Conservation (phyloP, 2,113 vertebrate species). For the Aix galericulata region DNA sequence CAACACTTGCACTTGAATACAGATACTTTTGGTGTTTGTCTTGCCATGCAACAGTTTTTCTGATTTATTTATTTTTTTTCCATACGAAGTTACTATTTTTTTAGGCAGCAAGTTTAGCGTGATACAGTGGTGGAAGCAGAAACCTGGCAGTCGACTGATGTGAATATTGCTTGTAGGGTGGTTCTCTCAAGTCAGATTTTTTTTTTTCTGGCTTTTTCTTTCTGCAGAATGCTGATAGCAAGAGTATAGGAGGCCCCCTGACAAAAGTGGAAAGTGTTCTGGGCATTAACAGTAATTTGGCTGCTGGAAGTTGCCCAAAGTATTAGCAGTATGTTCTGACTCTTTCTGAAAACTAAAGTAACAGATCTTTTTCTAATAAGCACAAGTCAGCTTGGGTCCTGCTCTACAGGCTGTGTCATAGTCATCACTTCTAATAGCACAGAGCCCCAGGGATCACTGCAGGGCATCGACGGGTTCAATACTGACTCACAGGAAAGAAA, state of each 20-base stretch:
- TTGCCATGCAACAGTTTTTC: background rate
- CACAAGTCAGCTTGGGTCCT: background rate
- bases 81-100: background rate
- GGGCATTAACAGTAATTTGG: constrained; percentile 46
- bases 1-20: background rate
- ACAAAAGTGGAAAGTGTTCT: background rate
- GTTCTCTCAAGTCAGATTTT: background rate
- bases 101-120: background rate
- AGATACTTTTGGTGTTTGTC: background rate
- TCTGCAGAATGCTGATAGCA: background rate
- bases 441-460: background rate
- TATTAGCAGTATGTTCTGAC: background rate
- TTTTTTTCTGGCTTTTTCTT: background rate
- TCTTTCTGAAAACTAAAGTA: constrained; percentile 34
- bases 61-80: background rate
- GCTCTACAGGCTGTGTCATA: constrained; percentile 22
- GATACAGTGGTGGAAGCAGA: background rate
- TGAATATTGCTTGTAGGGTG: background rate
- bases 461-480: background rate
- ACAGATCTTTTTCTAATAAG: background rate
- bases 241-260: background rate
- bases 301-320: constrained; percentile 50
- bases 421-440: constrained; percentile 18
- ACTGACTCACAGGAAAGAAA: constrained; percentile 26
- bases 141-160: background rate